phyloP scores from a whole-genome alignment of 2,888 invertebrate genomes.

The Pardosa pseudoannulata region DNA sequence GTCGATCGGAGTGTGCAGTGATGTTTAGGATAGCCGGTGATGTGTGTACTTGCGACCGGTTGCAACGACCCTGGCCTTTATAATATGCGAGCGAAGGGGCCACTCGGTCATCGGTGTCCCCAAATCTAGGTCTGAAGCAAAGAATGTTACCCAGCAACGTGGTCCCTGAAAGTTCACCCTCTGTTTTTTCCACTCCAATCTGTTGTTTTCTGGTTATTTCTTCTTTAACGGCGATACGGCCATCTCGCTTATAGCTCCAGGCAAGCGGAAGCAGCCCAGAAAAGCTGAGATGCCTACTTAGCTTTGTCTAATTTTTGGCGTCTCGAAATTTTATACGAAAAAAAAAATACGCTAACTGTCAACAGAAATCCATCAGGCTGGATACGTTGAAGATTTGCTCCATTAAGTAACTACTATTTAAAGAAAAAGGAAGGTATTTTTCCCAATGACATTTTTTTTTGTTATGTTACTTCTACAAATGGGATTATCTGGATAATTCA shows the following conservation, averaged over 20 bases:
- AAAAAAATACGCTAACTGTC: too few species aligned
- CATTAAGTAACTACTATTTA: too few species aligned
- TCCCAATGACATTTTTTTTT: too few species aligned
- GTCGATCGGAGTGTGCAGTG: background rate
- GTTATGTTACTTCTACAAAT: too few species aligned
- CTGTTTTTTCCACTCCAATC: background rate
- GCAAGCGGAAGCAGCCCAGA: conserved; percentile 1
- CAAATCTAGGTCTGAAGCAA: conserved; percentile 61
- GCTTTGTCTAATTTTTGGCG: too few species aligned
- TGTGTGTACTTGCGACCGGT: background rate
- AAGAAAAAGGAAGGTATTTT: too few species aligned
- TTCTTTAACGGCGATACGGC: background rate
- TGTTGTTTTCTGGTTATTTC: background rate
- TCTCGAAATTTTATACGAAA: too few species aligned
- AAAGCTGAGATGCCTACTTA: too few species aligned
- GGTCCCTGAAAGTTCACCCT: background rate
- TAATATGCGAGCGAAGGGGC: conserved; percentile 19
- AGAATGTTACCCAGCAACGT: conserved; percentile 64
- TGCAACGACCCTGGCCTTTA: conserved; percentile 9
- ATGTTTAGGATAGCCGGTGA: background rate
- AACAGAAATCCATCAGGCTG: too few species aligned
- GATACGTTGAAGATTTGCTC: too few species aligned
- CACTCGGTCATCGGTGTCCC: conserved; percentile 66
- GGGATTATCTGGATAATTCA: too few species aligned
- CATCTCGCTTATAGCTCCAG: background rate